Base-by-base conservation (phyloP, 2,888 invertebrate species). In the Cosmia pyralina region DNA sequence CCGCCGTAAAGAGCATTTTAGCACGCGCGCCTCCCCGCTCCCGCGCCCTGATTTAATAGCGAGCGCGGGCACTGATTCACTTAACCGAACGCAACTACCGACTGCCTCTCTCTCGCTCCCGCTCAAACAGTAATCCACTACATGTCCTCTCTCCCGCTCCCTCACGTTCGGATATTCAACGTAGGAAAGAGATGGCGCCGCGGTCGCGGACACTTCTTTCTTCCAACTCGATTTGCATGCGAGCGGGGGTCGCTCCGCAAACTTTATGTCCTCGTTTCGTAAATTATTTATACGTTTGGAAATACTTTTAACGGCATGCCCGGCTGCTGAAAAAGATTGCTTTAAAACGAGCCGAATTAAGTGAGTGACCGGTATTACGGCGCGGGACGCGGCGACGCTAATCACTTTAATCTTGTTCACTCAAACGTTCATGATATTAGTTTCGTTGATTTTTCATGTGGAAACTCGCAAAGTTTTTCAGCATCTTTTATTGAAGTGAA, bases 1-100 rank as follows among this genome's bases (percentile, higher is more conserved):
- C 95, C 94, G 93, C 91, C 90, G 92, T 94, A 94, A 94, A 94
- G 94, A 95, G 93, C 95, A 95, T 95, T 96, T 96, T 96, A 94
- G 95, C 95, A 92, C 92, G 92, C 93, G 92, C 93, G 87, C 91
- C 91, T 93, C 92, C 93, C 92, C 92, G 89, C 92, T 87, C 94
- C 93, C 94, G 93, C 96, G 94, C 92, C 93, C 93, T 96, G 96
- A 96, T 96, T 96, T 96, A 96, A 96, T 96, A 96, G 94, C 95
- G 91, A 94, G 88, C 95, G 95, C 95, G 95, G 96, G 96, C 96
- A 95, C 96, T 96, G 96, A 96, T 96, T 96, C 96, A 96, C 94
- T 96, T 96, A 96, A 91, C 93, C 90, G 95, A 95, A 95, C 95
- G 94, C 95, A 94, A 94, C 95, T 93, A 92, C 94, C 91, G 88